Evolutionary conservation across 1,140 invertebrate species (phyloP).

Genomic region (Chymomyza costata): DNA sequence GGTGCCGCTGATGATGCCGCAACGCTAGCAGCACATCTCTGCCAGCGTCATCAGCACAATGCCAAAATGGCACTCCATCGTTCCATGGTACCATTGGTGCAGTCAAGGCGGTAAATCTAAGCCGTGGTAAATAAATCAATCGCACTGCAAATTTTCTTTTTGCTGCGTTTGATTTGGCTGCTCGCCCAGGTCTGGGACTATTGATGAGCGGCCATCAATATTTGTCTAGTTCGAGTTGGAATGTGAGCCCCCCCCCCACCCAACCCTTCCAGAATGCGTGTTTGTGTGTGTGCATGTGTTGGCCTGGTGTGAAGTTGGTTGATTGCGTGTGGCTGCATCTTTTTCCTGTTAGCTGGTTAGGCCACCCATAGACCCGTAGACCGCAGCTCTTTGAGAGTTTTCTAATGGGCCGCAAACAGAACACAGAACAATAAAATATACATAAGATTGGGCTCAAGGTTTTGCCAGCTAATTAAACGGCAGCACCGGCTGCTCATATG

Average conservation of each 20-base stretch:
- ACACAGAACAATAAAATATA: no score
- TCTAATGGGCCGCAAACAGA: no score
- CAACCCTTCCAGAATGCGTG: no score
- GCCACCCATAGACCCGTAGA: conserved; percentile 25
- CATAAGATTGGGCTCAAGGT: conserved; percentile 53
- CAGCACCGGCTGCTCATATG: conserved; percentile 18
- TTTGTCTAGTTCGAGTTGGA: conserved; percentile 70
- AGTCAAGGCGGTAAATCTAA: conserved; percentile 66
- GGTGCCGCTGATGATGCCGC: conserved; percentile 55
- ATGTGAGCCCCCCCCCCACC: conserved; percentile 45
- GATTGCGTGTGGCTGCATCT: no score
- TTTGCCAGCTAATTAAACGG: conserved; percentile 61
- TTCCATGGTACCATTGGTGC: conserved; percentile 1
- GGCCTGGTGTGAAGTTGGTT: neutral
- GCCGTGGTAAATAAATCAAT: conserved; percentile 73
- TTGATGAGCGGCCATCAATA: conserved; percentile 72
- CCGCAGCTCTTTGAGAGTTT: conserved; percentile 25
- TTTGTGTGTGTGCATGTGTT: neutral
- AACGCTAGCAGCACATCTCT: no score
- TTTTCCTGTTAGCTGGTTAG: no score
- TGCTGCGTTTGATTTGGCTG: conserved; percentile 55
- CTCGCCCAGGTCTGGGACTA: conserved; percentile 37
- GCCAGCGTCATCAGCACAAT: conserved; percentile 60
- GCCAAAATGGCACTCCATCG: conserved; percentile 63
- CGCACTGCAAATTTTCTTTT: conserved; percentile 53